These are phyloP conservation scores for Halichoeres trimaculatus DNA, from an alignment of 2,113 vertebrate species.

Conservation along the genomic window DNA sequence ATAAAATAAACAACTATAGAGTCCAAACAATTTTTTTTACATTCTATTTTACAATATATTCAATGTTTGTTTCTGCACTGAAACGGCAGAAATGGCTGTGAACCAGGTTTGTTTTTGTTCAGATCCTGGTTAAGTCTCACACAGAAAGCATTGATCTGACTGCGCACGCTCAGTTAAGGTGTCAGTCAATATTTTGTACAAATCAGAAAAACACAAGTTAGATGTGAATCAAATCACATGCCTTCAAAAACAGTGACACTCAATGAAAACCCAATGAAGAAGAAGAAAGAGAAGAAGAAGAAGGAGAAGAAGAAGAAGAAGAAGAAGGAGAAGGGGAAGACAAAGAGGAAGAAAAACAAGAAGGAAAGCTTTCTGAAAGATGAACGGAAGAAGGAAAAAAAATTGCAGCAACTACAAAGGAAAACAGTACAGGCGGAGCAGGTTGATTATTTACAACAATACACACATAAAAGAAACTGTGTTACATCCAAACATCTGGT, in stretches of 20 bases:
- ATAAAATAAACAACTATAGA: conserved; percentile 85
- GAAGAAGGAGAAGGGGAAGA: no score
- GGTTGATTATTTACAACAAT: conserved; percentile 58
- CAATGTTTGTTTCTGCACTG: conserved; percentile 73
- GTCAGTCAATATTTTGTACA: conserved; percentile 56
- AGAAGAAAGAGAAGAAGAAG: conserved; percentile 18
- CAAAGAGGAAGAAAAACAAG: conserved; percentile 23
- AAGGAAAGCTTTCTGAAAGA: conserved; percentile 32
- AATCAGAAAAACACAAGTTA: conserved; percentile 37
- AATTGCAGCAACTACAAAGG: conserved; percentile 11
- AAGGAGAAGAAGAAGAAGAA: conserved; percentile 10
- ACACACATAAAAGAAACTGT: conserved; percentile 11
- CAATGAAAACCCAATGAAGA: conserved; percentile 33
- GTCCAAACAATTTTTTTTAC: conserved; percentile 72
- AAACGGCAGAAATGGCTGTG: conserved; percentile 78
- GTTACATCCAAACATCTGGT: conserved; percentile 15
- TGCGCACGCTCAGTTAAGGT: conserved; percentile 32
- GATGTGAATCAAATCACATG: conserved; percentile 60
- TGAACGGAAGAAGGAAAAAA: not conserved
- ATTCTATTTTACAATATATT: conserved; percentile 83
- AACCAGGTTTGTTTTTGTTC: conserved; percentile 63
- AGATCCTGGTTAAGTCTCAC: conserved; percentile 52
- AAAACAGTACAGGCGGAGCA: conserved; percentile 27
- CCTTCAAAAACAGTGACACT: conserved; percentile 60
- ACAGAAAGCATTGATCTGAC: conserved; percentile 59